A percentile compares a stretch with the other conserved stretches of the same genome.
phyloP scores from a whole-genome alignment of 2,113 vertebrate species.

The Antechinus stuartii region DNA sequence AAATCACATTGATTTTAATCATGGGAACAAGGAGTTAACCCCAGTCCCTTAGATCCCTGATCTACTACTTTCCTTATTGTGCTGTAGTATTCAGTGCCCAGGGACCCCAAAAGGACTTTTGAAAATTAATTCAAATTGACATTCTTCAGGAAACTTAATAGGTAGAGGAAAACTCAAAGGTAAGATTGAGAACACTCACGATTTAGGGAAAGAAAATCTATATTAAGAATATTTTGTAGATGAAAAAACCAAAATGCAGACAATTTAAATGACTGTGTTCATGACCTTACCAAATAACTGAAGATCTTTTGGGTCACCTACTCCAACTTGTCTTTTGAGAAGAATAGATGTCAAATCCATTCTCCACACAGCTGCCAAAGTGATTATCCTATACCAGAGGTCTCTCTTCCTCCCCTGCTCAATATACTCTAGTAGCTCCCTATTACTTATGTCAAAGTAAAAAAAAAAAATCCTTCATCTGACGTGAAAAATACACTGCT shows the following conservation, averaged over 20 bases:
- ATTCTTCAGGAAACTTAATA: neutral
- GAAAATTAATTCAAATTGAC: neutral
- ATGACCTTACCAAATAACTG: neutral
- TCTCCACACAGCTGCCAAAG: neutral
- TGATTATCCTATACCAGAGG: neutral
- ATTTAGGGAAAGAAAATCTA: neutral
- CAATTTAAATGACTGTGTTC: neutral
- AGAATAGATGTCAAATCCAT: neutral
- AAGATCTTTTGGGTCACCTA: neutral
- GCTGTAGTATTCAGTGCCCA: neutral
- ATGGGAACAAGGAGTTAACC: neutral
- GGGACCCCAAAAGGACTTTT: neutral
- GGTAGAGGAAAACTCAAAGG: neutral
- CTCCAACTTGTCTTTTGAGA: neutral
- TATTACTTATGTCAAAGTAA: neutral
- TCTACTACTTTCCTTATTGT: neutral
- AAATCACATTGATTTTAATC: neutral
- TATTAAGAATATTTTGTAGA: neutral
- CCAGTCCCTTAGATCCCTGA: neutral
- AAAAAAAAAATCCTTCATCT: neutral
- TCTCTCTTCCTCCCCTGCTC: neutral
- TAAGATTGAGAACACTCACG: neutral
- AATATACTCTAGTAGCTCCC: neutral
- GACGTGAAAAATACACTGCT: neutral
- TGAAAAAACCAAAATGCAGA: neutral